Conservation (phyloP, 2,797 vertebrate genomes). For the Tamandua tetradactyla region DNA sequence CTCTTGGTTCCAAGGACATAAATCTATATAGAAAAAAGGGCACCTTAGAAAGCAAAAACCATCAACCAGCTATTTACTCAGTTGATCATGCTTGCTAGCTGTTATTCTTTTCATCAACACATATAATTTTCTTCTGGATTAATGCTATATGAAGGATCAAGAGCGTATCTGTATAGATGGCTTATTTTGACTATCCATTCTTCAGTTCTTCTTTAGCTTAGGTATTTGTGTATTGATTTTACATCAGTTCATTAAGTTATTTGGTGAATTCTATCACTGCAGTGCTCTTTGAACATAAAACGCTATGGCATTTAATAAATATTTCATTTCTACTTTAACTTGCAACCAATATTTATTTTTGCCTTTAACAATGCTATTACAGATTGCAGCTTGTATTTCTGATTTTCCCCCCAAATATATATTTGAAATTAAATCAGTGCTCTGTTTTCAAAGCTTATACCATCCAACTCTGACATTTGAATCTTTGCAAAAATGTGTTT, state of each 20-base stretch:
- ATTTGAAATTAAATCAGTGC: conserved; percentile 66
- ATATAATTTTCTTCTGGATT: conserved; percentile 1
- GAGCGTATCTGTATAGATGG: neutral
- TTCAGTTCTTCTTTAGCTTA: conserved; percentile 28
- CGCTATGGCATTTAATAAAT: neutral
- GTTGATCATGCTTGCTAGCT: neutral
- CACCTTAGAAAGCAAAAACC: neutral
- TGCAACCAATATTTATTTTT: conserved; percentile 61
- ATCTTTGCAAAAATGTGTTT: conserved; percentile 68
- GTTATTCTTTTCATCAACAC: neutral
- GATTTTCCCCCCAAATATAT: conserved; percentile 64
- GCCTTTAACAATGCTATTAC: conserved; percentile 27
- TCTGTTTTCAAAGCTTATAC: conserved; percentile 61
- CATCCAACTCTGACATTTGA: conserved; percentile 66
- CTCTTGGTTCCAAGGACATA: conserved; percentile 1
- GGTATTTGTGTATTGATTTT: conserved; percentile 24
- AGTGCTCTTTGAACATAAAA: conserved; percentile 14
- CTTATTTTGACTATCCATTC: conserved; percentile 21
- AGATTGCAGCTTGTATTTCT: conserved; percentile 59
- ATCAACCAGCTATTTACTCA: neutral
- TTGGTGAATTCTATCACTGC: conserved; percentile 20
- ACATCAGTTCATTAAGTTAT: conserved; percentile 5
- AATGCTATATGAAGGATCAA: conserved; percentile 26
- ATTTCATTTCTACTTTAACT: conserved; percentile 60
- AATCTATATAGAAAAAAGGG: neutral